Base-by-base conservation (phyloP, 2,888 invertebrate genomes). In the Agonopterix heracliana region DNA sequence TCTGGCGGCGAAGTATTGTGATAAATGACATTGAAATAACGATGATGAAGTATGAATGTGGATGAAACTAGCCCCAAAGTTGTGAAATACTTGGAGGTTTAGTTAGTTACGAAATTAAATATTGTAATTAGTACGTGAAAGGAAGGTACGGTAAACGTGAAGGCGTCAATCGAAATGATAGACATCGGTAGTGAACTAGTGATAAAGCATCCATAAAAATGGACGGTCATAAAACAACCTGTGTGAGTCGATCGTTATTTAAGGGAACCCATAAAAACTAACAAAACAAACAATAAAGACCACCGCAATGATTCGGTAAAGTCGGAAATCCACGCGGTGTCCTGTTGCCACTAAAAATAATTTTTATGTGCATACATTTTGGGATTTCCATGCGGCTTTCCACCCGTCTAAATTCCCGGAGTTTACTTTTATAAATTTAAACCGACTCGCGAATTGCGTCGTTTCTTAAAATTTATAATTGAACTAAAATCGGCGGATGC, bases 251-350 rank as follows among this genome's bases (percentile, higher is more conserved):
- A 51, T 61, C 56, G 71, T 74, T 80, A 81, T 81, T 84, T 79
- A 72, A 70, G 70, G 75, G 70, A 76, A 76, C 63, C 67, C 67
- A 79, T 78, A 81, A 81, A 82, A 81, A 67, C 61, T 66, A 72
- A 66, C 71, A 74, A 72, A 81, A 78, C 78, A 80, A 78, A 78
- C 70, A 66, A 74, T 66, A 69, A 66, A 75, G 87, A 85, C 86
- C 86, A 87, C 84, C 87, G 78, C 86, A 80, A 68, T 74, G 78
- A 64, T 67, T 61, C 59, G 54, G 56, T 65, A 66, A 68, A 67
- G 61, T 65, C 57, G 60, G 68, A 71, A 64, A 73, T 62, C 83
- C 56, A 72, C 71, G 85, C 78, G 85, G 77, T 82, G 86, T 73
- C 75, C 70, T 68, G 61, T 52, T 52, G 50, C 49, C 55, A 67